Evolutionary conservation across 2,888 invertebrate species (phyloP), one percentile per base, ranked within the genome.

Genomic region (Tetramorium bicarinatum): DNA sequence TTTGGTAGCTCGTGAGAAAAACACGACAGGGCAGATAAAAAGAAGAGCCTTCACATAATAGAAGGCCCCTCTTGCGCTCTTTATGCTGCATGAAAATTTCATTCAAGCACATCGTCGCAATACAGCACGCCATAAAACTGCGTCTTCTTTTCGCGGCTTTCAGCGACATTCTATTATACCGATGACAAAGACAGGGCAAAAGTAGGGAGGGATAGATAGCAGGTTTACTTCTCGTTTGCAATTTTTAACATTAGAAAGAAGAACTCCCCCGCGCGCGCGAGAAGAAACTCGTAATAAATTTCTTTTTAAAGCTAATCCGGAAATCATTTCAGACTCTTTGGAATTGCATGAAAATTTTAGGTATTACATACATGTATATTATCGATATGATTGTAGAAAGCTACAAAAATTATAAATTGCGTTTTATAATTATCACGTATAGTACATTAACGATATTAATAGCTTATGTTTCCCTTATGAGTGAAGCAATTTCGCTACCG

Each of bases 71-170:
- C 59, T 18, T 34, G 62, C 41, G 77, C 77, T 81, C 62, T 81
- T 81, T 64, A 81, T 81, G 49, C 81, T 18, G 77, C 81, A 81
- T 81, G 75, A 76, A 81, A 81, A 77, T 81, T 81, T 76, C 77
- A 81, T 76, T 80, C 71, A 80, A 80, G 71, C 71, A 47, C 59
- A 69, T 59, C 69, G 47, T 71, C 59, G 79, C 79, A 67, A 67
- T 67, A 79, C 54, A 79, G 44, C 21, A 34, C 34, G 56, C 38
- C 47, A 47, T 80, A 38, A 69, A 80, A 80, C 38, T 47, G 38
- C 69, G 44, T 79, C 59, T 69, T 38, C 69, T 69, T 59, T 47
- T 69, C 34, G 56, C 44, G 44, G 56, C 56, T 79, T 59, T 79
- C 69, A 44, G 38, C 38, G 71, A 79, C 62, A 76, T 52, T 75